Evolutionary conservation across 1,140 invertebrate species (phyloP), one percentile per base, ranked within the genome.

Genomic region (Calosoma granatense): DNA sequence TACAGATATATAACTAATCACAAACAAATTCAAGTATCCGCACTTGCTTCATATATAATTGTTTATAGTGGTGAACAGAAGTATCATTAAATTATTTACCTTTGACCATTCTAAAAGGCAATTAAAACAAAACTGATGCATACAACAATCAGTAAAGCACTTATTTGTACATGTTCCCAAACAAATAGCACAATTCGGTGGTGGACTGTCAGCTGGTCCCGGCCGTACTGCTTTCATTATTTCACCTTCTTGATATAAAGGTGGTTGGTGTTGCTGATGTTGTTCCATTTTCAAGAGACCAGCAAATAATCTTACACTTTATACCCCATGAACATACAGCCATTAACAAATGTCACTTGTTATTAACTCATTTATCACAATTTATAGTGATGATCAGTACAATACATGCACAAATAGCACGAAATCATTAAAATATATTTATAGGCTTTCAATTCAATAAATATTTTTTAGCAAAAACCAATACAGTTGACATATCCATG

Each of bases 41-140:
- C n/a, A n/a, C n/a, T n/a, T n/a, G n/a, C n/a, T n/a, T n/a, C n/a
- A n/a, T n/a, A n/a, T n/a, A n/a, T n/a, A n/a, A n/a, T n/a, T n/a
- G n/a, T n/a, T n/a, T n/a, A n/a, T n/a, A n/a, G n/a, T n/a, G n/a
- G n/a, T n/a, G n/a, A n/a, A n/a, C n/a, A n/a, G n/a, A n/a, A n/a
- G n/a, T n/a, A n/a, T n/a, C n/a, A n/a, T n/a, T n/a, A n/a, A n/a
- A n/a, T n/a, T n/a, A n/a, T n/a, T 74, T 68, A 87, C 85, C 76
- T 94, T 95, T 26, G 92, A 94, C 94, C 94, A 97, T 67, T 93
- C 89, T 39, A 92, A 72, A 1, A 97, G 76, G 70, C 94, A 97
- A 57, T 83, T 84, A 63, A 95, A 96, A 70, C 94, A 97, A 70
- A 97, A 97, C 66, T 90, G 85, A 72, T 97, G 94, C 62, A 92